Conservation (phyloP, 2,888 invertebrate species). For the Glaucopsyche alexis region DNA sequence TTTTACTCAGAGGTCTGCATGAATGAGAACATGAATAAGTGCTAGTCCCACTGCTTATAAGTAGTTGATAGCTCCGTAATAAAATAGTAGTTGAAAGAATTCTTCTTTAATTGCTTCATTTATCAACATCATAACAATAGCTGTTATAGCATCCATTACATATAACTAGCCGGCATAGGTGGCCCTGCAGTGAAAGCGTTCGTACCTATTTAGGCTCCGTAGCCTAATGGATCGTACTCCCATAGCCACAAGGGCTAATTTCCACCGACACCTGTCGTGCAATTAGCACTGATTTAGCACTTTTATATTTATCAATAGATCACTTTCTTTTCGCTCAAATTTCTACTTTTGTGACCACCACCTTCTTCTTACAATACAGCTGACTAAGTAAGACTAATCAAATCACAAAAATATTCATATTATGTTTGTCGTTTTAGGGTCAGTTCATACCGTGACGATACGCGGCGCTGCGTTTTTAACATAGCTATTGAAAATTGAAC, state of each 20-base stretch:
- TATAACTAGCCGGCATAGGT: neutral
- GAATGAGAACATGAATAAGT: too few relatives aligned
- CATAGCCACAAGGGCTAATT: neutral
- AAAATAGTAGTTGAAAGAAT: too few relatives aligned
- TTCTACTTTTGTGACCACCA: neutral
- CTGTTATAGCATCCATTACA: neutral
- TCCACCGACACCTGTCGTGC: neutral
- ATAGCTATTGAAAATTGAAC: too few relatives aligned
- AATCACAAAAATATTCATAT: too few relatives aligned
- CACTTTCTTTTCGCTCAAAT: slow-evolving; percentile 24
- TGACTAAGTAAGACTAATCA: too few relatives aligned
- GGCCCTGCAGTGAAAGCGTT: slow-evolving; percentile 22
- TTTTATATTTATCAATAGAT: slow-evolving; percentile 17
- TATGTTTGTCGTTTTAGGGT: too few relatives aligned
- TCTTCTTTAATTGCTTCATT: too few relatives aligned
- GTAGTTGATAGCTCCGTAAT: too few relatives aligned
- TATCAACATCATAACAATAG: slow-evolving; percentile 1
- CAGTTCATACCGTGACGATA: too few relatives aligned
- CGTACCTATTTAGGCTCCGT: neutral
- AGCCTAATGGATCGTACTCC: neutral
- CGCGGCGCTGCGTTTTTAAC: too few relatives aligned
- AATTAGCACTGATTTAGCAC: slow-evolving; percentile 24
- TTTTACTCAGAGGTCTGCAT: too few relatives aligned
- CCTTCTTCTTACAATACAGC: neutral
- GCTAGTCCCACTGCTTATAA: too few relatives aligned